Evolutionary conservation across 2,113 vertebrate genomes (phyloP).

Genomic region (Neomonachus schauinslandi): DNA sequence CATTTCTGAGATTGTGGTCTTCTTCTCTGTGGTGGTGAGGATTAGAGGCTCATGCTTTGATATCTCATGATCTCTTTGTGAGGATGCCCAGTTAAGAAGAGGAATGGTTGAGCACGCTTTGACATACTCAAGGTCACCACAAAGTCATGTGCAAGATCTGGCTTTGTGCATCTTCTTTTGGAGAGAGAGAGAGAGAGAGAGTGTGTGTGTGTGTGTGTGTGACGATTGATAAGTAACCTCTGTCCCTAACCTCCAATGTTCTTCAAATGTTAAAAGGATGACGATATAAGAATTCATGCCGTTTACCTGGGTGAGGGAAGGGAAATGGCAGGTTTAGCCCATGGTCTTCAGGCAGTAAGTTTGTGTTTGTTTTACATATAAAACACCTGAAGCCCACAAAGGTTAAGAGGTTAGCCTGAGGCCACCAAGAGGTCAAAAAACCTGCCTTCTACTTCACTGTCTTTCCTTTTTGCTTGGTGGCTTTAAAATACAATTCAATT

Average conservation of each 20-base stretch:
- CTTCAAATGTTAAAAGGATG: not conserved
- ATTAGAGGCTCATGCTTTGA: not conserved
- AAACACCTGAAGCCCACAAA: not conserved
- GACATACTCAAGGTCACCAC: not conserved
- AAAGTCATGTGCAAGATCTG: not conserved
- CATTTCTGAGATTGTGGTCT: not conserved
- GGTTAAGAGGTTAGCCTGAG: conserved; percentile 7
- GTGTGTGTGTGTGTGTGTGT: not conserved
- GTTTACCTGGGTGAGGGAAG: not conserved
- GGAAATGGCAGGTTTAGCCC: not conserved
- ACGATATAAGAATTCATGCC: not conserved
- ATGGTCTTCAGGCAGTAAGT: not conserved
- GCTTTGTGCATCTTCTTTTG: not conserved
- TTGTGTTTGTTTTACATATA: not conserved
- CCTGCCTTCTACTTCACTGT: not conserved
- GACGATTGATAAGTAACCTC: not conserved
- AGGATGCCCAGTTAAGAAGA: not conserved
- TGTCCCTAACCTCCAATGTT: not conserved
- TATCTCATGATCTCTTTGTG: not conserved
- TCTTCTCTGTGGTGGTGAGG: not conserved
- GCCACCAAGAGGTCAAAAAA: not conserved
- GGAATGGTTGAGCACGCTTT: not conserved
- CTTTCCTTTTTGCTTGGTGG: not conserved
- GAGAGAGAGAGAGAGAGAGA: too few relatives aligned
- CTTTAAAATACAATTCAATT: conserved; percentile 29